phyloP scores from a whole-genome alignment of 2,888 invertebrate species.

The Antheraea assamensis region DNA sequence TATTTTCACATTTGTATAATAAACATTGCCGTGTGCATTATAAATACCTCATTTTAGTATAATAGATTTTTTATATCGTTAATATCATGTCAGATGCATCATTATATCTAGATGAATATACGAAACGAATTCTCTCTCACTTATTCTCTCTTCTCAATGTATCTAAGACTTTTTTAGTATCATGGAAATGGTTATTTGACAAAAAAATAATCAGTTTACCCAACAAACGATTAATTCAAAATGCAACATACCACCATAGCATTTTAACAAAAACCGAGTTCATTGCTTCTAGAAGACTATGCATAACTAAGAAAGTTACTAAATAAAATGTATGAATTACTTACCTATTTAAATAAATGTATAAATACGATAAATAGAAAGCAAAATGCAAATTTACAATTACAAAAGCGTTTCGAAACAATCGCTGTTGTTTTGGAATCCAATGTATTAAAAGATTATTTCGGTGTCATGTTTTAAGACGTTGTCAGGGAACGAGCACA shows the following conservation, averaged over 20 bases:
- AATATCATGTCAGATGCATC: too few relatives aligned
- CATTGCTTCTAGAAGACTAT: background rate
- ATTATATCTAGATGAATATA: too few relatives aligned
- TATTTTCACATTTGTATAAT: background rate
- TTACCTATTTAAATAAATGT: background rate
- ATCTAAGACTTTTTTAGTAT: background rate
- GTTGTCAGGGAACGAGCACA: background rate
- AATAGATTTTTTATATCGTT: too few relatives aligned
- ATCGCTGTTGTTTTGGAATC: background rate
- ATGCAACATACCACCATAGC: background rate
- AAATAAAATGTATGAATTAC: too few relatives aligned
- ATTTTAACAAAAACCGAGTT: background rate
- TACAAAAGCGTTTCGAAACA: background rate
- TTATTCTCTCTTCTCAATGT: background rate
- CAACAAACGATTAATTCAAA: background rate
- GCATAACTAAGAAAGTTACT: too few relatives aligned
- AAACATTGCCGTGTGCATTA: background rate
- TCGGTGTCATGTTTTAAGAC: slow-evolving; percentile 15
- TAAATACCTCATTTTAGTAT: too few relatives aligned
- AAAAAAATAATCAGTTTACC: background rate
- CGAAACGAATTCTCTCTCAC: too few relatives aligned
- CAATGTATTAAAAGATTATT: background rate
- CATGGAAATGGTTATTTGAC: background rate
- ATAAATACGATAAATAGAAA: background rate
- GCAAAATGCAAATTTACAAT: background rate